These are phyloP conservation scores for Nomada lathburiana DNA, from an alignment of 2,888 invertebrate species.

Conservation along the genomic window DNA sequence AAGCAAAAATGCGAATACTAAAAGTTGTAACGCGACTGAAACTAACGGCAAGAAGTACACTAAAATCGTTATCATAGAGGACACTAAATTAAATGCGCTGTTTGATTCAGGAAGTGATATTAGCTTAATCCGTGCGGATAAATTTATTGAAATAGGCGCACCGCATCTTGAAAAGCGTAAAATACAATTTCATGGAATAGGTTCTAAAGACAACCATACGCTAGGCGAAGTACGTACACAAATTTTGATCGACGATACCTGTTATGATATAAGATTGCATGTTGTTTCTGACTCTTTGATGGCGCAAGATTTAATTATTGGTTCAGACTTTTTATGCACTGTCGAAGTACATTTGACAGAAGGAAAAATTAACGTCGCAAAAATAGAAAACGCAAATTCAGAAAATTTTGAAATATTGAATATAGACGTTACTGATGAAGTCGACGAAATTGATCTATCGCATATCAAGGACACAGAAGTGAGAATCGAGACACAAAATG, in stretches of 20 bases:
- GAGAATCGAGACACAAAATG: too few species aligned
- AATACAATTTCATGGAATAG: conserved; percentile 17
- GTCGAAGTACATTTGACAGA: too few species aligned
- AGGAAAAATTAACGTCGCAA: too few species aligned
- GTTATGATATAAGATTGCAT: conserved; percentile 10
- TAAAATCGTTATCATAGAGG: conserved; percentile 5
- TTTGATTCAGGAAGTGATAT: conserved; percentile 29
- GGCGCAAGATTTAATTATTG: too few species aligned
- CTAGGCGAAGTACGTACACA: conserved; percentile 1
- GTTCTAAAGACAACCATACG: neutral
- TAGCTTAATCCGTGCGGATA: neutral
- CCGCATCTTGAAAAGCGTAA: neutral
- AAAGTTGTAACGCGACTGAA: neutral
- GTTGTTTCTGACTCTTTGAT: neutral
- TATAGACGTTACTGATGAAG: too few species aligned
- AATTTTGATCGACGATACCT: conserved; percentile 6
- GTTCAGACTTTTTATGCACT: too few species aligned
- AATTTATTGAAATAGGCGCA: too few species aligned
- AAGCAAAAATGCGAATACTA: neutral
- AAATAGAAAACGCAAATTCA: too few species aligned
- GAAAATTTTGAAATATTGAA: too few species aligned
- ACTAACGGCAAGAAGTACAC: neutral
- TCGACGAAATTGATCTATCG: too few species aligned
- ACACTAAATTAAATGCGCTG: conserved; percentile 5
- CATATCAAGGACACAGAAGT: too few species aligned